Evolutionary conservation across 1,140 invertebrate genomes (phyloP), one percentile per base, ranked within the genome.

Genomic region (Aphis gossypii): DNA sequence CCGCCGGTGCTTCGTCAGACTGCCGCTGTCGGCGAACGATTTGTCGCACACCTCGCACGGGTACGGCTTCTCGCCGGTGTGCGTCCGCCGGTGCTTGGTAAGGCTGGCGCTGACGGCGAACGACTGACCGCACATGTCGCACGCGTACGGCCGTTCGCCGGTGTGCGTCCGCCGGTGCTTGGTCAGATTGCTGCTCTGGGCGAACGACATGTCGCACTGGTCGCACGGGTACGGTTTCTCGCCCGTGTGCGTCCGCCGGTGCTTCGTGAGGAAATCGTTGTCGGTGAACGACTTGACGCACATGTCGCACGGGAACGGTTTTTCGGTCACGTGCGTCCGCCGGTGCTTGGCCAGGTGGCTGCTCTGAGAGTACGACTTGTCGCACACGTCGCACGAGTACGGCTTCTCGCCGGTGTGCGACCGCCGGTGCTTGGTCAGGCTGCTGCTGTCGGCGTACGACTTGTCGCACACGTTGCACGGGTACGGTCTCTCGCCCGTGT

Each of bases 321-420:
- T 90, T 25, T 92, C 90, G 35, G 48, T 68, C 8, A 93, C 76
- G 46, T 94, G 93, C 23, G 82, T 90, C 14, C 56, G 86, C 20
- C 88, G 44, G 54, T 94, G 94, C 25, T 76, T 87, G 21, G 54
- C 92, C 14, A 94, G 60, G 25, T 83, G 82, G 30, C 92, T 88
- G 51, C 87, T 93, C 35, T 87, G 76, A 38, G 54, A 90, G 76
- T 93, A 94, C 3, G 56, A 90, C 46, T 93, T 94, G 91, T 96
- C 94, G 92, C 95, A 95, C n/a, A 94, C 60, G 14, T 94, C 94
- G 93, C 95, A 95, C 35, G 94, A 94, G 89, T 95, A 95, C 4
- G 95, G 95, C 92, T 93, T 68, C 60, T 68, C 60, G 4, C 60
- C 60, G 11, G 60, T 68, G 30, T 68, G 60, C 60, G 60, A 68